Evolutionary conservation across 2,113 vertebrate genomes (phyloP).

Genomic region (Cygnus buccinator): DNA sequence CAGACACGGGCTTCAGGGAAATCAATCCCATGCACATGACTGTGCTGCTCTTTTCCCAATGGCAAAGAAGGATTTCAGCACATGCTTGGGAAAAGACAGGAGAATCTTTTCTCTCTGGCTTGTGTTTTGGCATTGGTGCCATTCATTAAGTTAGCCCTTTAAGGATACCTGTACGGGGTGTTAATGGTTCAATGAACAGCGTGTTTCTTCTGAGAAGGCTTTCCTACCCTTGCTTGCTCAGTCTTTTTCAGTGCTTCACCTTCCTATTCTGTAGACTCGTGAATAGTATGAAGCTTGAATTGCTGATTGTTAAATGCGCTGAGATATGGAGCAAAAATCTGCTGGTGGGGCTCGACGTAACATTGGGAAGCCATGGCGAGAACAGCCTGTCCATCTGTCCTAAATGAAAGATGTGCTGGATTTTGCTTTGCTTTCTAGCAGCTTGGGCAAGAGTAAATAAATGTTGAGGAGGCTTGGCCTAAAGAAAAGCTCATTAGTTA

Average conservation of each 20-base stretch:
- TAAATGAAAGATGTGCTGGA: background rate
- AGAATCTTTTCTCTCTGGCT: background rate
- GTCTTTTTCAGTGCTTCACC: background rate
- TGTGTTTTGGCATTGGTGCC: background rate
- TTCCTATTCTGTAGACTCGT: background rate
- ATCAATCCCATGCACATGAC: conserved; percentile 33
- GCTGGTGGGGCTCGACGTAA: fast-evolving
- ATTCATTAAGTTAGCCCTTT: background rate
- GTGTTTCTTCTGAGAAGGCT: background rate
- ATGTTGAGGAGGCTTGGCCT: background rate
- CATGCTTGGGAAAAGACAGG: background rate
- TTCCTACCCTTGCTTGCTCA: background rate
- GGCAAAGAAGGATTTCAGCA: background rate
- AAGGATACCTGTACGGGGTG: background rate
- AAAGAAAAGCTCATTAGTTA: background rate
- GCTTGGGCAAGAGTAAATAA: background rate
- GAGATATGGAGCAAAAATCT: background rate
- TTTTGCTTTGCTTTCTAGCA: background rate
- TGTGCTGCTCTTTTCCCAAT: background rate
- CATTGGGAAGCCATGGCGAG: background rate
- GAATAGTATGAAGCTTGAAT: background rate
- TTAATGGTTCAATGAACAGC: background rate
- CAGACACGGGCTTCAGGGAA: conserved; percentile 19
- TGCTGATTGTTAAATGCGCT: background rate
- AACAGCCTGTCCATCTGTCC: background rate